A percentile compares a stretch with the other conserved stretches of the same genome.
phyloP scores from a whole-genome alignment of 2,797 vertebrate species.

The Yasuhikotakia modesta region DNA sequence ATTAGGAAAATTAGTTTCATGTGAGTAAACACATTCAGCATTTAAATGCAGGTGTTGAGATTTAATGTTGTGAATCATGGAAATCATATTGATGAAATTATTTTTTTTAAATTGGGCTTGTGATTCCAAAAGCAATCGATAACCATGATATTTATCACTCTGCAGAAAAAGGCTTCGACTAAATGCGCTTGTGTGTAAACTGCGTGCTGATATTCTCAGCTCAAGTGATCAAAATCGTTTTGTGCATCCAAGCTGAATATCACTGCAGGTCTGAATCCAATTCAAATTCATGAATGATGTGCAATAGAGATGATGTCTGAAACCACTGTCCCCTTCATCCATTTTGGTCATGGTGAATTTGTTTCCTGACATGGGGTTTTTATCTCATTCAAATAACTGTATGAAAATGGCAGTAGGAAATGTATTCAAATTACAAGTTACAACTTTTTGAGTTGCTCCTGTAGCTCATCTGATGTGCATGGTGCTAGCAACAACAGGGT shows the following conservation, averaged over 20 bases:
- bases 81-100: too few species aligned
- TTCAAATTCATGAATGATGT: constrained; percentile 14
- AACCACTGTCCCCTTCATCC: background rate
- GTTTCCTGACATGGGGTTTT: background rate
- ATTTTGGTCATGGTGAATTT: background rate
- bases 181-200: background rate
- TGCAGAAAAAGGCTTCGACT: background rate
- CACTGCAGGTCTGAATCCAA: background rate
- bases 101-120: background rate
- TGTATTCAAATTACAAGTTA: too few species aligned
- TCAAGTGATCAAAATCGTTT: background rate
- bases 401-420: background rate
- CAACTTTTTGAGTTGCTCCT: too few species aligned
- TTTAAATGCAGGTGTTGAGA: background rate
- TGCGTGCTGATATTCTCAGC: background rate
- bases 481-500: too few species aligned
- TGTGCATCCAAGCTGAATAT: constrained; percentile 1
- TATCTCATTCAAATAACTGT: background rate
- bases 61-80: background rate
- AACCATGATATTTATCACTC: background rate
- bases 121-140: constrained; percentile 1
- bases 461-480: too few species aligned
- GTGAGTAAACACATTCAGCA: too few species aligned
- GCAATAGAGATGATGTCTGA: background rate
- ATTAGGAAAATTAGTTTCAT: too few species aligned